A percentile compares a stretch with the other conserved stretches of the same genome.
phyloP scores from a whole-genome alignment of 2,888 invertebrate species.

The Acanthosepion pharaonis region DNA sequence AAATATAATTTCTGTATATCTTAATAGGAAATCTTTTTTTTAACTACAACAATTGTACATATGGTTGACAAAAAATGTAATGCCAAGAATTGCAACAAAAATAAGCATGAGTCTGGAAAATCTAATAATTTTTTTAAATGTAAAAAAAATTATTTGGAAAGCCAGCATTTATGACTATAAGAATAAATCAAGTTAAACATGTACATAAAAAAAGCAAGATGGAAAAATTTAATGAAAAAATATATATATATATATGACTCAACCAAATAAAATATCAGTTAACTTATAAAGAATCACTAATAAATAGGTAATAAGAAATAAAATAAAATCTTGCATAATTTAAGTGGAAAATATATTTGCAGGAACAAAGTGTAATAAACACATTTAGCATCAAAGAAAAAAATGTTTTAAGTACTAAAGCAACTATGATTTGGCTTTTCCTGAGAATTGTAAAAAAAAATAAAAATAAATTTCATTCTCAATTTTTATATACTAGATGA shows the following conservation, averaged over 20 bases:
- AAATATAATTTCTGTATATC: background rate
- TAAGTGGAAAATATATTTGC: background rate
- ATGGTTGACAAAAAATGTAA: background rate
- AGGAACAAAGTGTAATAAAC: background rate
- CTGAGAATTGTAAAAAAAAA: background rate
- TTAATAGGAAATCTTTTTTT: background rate
- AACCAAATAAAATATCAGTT: background rate
- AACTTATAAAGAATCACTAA: background rate
- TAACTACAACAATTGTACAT: background rate
- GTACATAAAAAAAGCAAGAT: background rate
- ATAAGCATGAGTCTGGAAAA: background rate
- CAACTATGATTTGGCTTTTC: background rate
- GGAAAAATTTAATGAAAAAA: background rate
- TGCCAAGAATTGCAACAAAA: background rate
- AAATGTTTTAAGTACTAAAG: background rate
- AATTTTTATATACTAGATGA: background rate
- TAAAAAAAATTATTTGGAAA: background rate
- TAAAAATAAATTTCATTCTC: background rate
- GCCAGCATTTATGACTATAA: background rate
- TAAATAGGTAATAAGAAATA: background rate
- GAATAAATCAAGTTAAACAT: background rate
- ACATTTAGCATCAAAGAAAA: background rate
- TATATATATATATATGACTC: too few species aligned
- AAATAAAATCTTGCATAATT: background rate
- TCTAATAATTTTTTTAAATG: background rate